These are phyloP conservation scores for Cheilinus undulatus DNA, from an alignment of 2,113 vertebrate genomes.

Conservation along the genomic window DNA sequence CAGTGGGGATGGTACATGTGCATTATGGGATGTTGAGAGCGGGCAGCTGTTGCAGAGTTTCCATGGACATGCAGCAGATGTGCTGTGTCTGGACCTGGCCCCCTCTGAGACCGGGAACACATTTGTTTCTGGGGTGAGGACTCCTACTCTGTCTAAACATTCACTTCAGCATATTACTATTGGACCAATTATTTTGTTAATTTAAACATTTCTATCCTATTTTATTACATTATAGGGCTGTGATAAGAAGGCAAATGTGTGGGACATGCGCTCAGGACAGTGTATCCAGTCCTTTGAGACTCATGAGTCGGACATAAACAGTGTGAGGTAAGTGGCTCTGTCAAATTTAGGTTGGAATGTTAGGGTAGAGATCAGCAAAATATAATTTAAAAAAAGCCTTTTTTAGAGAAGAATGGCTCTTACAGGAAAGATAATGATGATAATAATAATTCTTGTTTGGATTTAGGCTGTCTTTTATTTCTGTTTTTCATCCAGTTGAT, in stretches of 20 bases:
- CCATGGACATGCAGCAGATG: slow-evolving; percentile 97
- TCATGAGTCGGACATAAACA: slow-evolving; percentile 98
- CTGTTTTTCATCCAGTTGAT: no score
- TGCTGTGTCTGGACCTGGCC: slow-evolving; percentile 95
- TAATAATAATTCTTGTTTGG: no score
- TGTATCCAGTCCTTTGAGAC: slow-evolving; percentile 99
- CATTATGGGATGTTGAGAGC: slow-evolving; percentile 99
- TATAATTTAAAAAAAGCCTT: no score
- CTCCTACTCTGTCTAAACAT: neutral
- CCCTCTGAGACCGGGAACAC: slow-evolving; percentile 98
- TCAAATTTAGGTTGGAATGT: neutral
- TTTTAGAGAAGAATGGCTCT: no score
- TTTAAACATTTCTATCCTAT: neutral
- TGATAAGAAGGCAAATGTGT: slow-evolving; percentile 98
- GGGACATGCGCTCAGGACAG: slow-evolving; percentile 98
- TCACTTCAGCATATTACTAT: neutral
- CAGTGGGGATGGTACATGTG: slow-evolving; percentile 96
- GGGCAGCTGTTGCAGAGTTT: slow-evolving; percentile 99
- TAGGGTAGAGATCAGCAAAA: no score
- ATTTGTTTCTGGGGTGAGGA: slow-evolving; percentile 96
- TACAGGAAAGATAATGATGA: no score
- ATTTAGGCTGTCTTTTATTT: no score
- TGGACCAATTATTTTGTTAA: slow-evolving; percentile 1
- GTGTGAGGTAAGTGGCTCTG: slow-evolving; percentile 89
- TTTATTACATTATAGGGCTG: slow-evolving; percentile 87